These are phyloP conservation scores for Melieria picta DNA, from an alignment of 2,888 invertebrate species.

Conservation along the genomic window DNA sequence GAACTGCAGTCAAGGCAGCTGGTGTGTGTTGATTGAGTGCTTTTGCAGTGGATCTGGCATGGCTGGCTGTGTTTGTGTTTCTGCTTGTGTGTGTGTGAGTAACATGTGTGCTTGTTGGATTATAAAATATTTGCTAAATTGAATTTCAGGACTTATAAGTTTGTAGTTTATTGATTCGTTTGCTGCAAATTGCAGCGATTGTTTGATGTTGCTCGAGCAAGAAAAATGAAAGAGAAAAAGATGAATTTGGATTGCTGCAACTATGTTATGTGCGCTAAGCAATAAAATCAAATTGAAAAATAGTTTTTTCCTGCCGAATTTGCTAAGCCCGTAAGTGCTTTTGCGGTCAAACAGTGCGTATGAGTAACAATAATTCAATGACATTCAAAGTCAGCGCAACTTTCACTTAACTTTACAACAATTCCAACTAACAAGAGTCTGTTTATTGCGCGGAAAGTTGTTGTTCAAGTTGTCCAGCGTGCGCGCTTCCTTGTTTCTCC, in stretches of 20 bases:
- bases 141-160: slow-evolving; percentile 32
- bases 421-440: no score
- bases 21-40: background rate
- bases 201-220: background rate
- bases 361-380: no score
- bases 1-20: background rate
- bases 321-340: no score
- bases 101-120: background rate
- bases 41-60: background rate
- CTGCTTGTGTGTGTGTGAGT: background rate
- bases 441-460: no score
- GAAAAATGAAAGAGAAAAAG: background rate
- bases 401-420: no score
- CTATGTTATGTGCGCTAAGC: no score
- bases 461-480: no score
- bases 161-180: slow-evolving; percentile 26
- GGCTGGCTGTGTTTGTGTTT: background rate
- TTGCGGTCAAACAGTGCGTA: no score
- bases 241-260: background rate
- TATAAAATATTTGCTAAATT: slow-evolving; percentile 30
- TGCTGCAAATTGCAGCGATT: slow-evolving; percentile 12
- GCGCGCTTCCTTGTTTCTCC: no score
- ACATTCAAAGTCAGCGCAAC: no score
- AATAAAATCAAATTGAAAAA: no score
- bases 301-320: no score